phyloP scores from a whole-genome alignment of 1,140 invertebrate species.

The Pinna nobilis region DNA sequence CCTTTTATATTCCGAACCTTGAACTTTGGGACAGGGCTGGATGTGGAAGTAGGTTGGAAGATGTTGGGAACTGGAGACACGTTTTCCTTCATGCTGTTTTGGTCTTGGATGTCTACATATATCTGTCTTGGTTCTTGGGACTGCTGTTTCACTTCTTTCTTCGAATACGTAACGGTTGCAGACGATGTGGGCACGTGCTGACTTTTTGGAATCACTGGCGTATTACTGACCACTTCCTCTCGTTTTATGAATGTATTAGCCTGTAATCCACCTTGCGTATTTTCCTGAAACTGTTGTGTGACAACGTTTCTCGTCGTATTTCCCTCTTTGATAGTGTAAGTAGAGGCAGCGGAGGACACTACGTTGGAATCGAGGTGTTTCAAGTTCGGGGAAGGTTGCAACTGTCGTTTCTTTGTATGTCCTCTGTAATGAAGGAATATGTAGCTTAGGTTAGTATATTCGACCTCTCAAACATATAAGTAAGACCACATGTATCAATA shows the following conservation, averaged over 20 bases:
- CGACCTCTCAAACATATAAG: not conserved
- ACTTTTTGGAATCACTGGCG: not conserved
- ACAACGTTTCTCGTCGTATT: conserved; percentile 19
- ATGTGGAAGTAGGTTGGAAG: conserved; percentile 9
- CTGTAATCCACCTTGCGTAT: conserved; percentile 10
- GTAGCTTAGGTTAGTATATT: not conserved
- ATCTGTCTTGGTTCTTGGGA: conserved; percentile 3
- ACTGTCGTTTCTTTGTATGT: not conserved
- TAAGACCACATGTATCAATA: not conserved
- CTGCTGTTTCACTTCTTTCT: no score
- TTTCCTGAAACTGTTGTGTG: conserved; percentile 20
- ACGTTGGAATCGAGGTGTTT: not conserved
- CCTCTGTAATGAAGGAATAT: conserved; percentile 1
- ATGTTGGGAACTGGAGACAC: conserved; percentile 14
- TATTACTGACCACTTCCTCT: conserved; percentile 16
- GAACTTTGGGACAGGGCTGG: conserved; percentile 24
- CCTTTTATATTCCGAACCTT: conserved; percentile 28
- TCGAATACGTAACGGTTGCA: not conserved
- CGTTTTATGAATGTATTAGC: conserved; percentile 19
- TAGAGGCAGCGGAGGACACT: conserved; percentile 23
- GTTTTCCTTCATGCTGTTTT: conserved; percentile 21
- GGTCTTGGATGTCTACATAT: conserved; percentile 13
- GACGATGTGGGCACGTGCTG: not conserved
- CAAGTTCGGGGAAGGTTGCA: not conserved
- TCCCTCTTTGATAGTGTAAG: conserved; percentile 10